phyloP scores from a whole-genome alignment of 2,888 invertebrate genomes.

The Allygus modestus region DNA sequence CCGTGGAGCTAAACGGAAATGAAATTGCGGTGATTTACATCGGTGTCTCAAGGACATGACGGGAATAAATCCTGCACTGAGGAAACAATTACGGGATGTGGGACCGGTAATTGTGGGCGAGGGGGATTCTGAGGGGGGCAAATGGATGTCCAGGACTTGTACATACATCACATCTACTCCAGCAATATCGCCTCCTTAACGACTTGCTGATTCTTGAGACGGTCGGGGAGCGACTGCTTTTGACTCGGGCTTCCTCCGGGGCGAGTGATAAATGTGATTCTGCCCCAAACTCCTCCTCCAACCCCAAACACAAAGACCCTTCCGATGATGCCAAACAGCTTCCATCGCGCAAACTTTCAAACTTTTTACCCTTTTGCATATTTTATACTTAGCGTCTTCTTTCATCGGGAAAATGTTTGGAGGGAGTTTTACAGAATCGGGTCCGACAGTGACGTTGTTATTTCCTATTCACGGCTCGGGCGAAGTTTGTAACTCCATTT shows the following conservation, averaged over 20 bases:
- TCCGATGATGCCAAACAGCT: conserved; percentile 54
- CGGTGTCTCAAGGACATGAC: conserved; percentile 44
- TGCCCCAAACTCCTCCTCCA: conserved; percentile 26
- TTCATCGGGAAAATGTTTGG: conserved; percentile 45
- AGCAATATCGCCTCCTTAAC: conserved; percentile 45
- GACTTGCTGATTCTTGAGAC: conserved; percentile 43
- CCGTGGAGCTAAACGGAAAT: conserved; percentile 10
- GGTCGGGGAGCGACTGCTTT: conserved; percentile 43
- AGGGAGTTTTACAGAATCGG: conserved; percentile 11
- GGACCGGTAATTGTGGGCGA: conserved; percentile 41
- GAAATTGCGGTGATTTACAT: conserved; percentile 59
- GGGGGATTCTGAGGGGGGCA: neutral
- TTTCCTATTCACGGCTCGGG: conserved; percentile 8
- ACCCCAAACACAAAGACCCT: conserved; percentile 7
- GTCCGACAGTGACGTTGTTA: conserved; percentile 13
- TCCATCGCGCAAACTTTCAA: conserved; percentile 50
- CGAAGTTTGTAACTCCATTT: conserved; percentile 3
- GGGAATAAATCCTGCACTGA: conserved; percentile 41
- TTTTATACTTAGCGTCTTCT: conserved; percentile 53
- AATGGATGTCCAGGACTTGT: conserved; percentile 37
- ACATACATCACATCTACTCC: conserved; percentile 43
- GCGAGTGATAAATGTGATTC: conserved; percentile 55
- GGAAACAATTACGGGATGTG: conserved; percentile 50
- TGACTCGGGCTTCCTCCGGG: conserved; percentile 53
- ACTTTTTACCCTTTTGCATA: conserved; percentile 59